Percentiles rank a stretch among this genome's conserved stretches.
Conservation (phyloP, 1,140 invertebrate genomes). For the Armadillidium nasatum region DNA sequence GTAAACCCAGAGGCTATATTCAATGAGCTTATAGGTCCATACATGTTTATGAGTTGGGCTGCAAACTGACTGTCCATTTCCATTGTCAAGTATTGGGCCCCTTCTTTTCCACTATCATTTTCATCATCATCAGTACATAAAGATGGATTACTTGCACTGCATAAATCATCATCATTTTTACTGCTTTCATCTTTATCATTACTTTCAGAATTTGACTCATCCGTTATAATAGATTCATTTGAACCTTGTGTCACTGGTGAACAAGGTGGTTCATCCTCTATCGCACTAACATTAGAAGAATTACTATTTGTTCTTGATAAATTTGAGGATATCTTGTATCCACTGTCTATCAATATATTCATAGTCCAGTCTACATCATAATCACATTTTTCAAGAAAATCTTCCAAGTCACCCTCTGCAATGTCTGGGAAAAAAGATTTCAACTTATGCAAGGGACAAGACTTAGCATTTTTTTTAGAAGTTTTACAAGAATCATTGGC, state of each 20-base stretch:
- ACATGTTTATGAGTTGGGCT: constrained; percentile 24
- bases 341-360: constrained; percentile 25
- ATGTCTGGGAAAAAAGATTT: constrained; percentile 24
- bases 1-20: constrained; percentile 23
- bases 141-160: background rate
- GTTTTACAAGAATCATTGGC: constrained; percentile 1
- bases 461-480: background rate
- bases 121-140: background rate
- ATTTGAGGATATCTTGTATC: constrained; percentile 18
- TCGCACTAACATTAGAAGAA: background rate
- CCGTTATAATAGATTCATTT: background rate
- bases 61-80: constrained; percentile 23
- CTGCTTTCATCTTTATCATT: background rate
- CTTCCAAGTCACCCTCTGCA: constrained; percentile 11
- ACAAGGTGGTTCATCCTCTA: background rate
- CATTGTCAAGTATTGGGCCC: constrained; percentile 18
- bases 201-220: background rate
- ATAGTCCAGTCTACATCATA: constrained; percentile 24
- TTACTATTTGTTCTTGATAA: background rate
- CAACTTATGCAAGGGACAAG: background rate
- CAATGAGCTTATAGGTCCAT: constrained; percentile 21
- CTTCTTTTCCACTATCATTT: constrained; percentile 14
- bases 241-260: background rate
- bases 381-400: constrained; percentile 20
- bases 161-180: background rate